These are phyloP conservation scores for Mugil cephalus DNA, from an alignment of 2,113 vertebrate genomes.

Conservation along the genomic window DNA sequence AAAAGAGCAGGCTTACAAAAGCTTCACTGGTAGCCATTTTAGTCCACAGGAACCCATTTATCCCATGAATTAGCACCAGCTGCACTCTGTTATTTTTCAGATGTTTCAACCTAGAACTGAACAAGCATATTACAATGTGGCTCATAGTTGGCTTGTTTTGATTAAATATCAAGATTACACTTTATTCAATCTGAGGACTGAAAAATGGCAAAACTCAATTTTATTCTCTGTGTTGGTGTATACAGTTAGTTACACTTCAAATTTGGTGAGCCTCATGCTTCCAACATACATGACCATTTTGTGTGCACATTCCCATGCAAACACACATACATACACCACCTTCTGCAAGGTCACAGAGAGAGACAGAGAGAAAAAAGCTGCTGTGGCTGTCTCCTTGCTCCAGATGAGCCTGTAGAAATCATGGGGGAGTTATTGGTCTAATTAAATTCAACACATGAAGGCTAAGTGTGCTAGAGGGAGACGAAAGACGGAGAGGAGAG, in stretches of 20 bases:
- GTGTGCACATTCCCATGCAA: slow-evolving; percentile 4
- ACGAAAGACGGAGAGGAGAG: slow-evolving; percentile 3
- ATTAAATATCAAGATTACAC: background rate
- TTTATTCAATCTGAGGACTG: slow-evolving; percentile 3
- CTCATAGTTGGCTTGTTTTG: background rate
- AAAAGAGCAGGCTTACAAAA: slow-evolving; percentile 40
- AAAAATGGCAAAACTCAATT: background rate
- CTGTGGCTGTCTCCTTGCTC: slow-evolving; percentile 65
- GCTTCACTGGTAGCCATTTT: slow-evolving; percentile 33
- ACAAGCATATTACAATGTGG: slow-evolving; percentile 9
- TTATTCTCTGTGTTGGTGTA: background rate
- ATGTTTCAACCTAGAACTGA: slow-evolving; percentile 18
- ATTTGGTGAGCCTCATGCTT: background rate
- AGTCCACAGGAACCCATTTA: slow-evolving; percentile 26
- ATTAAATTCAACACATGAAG: slow-evolving; percentile 75
- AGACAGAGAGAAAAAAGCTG: slow-evolving; percentile 28
- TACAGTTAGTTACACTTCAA: background rate
- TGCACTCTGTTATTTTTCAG: slow-evolving; percentile 13
- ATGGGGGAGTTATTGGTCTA: slow-evolving; percentile 76
- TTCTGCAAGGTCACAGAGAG: slow-evolving; percentile 69
- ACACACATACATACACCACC: slow-evolving; percentile 42
- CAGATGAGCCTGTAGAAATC: slow-evolving; percentile 72
- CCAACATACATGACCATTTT: background rate
- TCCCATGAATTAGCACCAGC: slow-evolving; percentile 29
- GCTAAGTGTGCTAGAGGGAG: slow-evolving; percentile 41